These are phyloP conservation scores for Altica lythri DNA, from an alignment of 2,888 invertebrate species.

Conservation along the genomic window DNA sequence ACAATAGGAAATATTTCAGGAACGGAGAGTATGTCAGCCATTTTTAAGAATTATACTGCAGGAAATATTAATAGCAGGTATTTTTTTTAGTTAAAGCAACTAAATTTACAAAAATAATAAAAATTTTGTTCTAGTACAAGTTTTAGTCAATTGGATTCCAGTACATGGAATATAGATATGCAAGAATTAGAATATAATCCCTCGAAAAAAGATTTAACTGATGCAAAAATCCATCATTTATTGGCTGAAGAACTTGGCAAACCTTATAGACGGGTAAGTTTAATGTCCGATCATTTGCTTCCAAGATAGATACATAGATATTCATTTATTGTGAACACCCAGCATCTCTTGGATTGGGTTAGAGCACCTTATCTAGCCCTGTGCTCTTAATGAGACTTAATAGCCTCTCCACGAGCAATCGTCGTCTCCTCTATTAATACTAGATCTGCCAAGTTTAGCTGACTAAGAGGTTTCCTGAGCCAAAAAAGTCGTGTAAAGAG, in stretches of 20 bases:
- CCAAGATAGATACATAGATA: too few species aligned
- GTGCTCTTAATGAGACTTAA: too few species aligned
- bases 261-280: conserved; percentile 81
- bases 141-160: conserved; percentile 82
- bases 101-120: not conserved
- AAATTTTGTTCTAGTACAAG: conserved; percentile 68
- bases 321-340: too few species aligned
- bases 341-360: too few species aligned
- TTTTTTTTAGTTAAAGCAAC: conserved; percentile 52
- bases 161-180: conserved; percentile 90
- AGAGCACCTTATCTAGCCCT: too few species aligned
- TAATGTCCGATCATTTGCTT: too few species aligned
- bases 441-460: too few species aligned
- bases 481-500: too few species aligned
- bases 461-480: too few species aligned
- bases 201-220: conserved; percentile 88
- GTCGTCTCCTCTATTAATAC: too few species aligned
- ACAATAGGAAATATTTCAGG: conserved; percentile 86
- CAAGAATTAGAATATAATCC: conserved; percentile 93
- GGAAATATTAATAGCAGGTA: conserved; percentile 86
- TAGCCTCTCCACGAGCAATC: too few species aligned
- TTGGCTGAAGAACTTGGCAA: conserved; percentile 87
- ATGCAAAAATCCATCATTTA: conserved; percentile 92
- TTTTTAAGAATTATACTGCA: conserved; percentile 86
- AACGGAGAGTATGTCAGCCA: conserved; percentile 88